Evolutionary conservation across 2,888 invertebrate species (phyloP).

Genomic region (Acronicta psi): DNA sequence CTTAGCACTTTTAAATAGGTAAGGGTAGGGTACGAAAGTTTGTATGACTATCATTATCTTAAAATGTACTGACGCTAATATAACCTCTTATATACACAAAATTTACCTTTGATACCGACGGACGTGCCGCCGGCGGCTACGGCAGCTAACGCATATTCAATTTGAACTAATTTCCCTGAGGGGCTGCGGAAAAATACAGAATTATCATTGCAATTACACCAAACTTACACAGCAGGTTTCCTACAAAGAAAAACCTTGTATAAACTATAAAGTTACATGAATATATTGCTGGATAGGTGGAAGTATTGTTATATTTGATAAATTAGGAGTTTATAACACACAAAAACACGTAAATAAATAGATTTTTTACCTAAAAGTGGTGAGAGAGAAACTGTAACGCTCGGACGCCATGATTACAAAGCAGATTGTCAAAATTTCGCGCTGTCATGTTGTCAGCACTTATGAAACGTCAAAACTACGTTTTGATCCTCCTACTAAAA

Average conservation of each 20-base stretch:
- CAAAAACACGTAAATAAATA: constrained; percentile 62
- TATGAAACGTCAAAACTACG: constrained; percentile 42
- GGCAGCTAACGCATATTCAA: constrained; percentile 99
- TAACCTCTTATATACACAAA: constrained; percentile 62
- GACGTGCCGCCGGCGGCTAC: constrained; percentile 99
- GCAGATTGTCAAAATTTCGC: constrained; percentile 78
- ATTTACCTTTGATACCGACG: constrained; percentile 98
- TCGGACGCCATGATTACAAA: constrained; percentile 96
- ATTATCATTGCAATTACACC: constrained; percentile 40
- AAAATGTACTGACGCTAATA: constrained; percentile 27
- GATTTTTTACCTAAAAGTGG: constrained; percentile 89
- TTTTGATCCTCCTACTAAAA: constrained; percentile 18
- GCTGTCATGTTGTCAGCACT: constrained; percentile 65
- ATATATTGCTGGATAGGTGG: not conserved
- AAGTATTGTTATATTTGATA: not conserved
- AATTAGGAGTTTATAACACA: constrained; percentile 8
- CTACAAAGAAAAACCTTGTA: constrained; percentile 19
- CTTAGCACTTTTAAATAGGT: too few species aligned
- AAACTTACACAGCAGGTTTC: constrained; percentile 35
- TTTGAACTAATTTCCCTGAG: constrained; percentile 99
- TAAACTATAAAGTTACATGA: constrained; percentile 6
- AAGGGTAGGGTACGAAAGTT: too few species aligned
- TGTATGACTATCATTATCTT: too few species aligned
- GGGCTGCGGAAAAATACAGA: constrained; percentile 91
- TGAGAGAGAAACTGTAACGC: constrained; percentile 98